These are phyloP conservation scores for Aegotheles bennettii DNA, from an alignment of 2,113 vertebrate genomes.

Conservation along the genomic window DNA sequence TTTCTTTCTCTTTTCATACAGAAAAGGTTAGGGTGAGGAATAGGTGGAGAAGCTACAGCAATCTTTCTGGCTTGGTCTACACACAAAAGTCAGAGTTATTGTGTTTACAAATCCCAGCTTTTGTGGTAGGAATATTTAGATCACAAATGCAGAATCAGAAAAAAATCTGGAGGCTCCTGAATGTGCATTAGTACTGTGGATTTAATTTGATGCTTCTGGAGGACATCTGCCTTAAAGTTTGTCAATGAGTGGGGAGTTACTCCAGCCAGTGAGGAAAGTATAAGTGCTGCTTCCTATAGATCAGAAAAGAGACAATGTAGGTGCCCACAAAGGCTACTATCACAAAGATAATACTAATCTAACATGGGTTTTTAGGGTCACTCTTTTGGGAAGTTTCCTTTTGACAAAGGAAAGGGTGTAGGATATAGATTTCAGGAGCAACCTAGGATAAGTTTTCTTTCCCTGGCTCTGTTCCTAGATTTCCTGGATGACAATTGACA, in stretches of 20 bases:
- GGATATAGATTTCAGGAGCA: not conserved
- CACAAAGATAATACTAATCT: not conserved
- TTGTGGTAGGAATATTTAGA: not conserved
- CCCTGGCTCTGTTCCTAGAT: not conserved
- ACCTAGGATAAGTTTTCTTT: not conserved
- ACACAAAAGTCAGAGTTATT: not conserved
- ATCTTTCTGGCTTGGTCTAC: not conserved
- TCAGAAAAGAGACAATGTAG: not conserved
- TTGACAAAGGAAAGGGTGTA: not conserved
- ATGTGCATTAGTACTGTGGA: not conserved
- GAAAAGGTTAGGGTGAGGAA: not conserved
- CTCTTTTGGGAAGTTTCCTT: not conserved
- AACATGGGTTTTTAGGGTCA: not conserved
- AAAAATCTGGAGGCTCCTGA: not conserved
- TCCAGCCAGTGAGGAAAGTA: not conserved
- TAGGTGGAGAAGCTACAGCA: not conserved
- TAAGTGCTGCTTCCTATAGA: not conserved
- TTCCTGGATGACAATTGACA: slow-evolving; percentile 4
- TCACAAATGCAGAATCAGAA: not conserved
- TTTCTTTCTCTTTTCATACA: not conserved
- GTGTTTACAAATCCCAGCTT: not conserved
- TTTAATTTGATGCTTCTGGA: not conserved
- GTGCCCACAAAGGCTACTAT: not conserved
- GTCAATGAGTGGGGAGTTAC: not conserved
- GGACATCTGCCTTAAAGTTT: not conserved